Evolutionary conservation across 37 sponge, comb jelly and placozoan species (phyloP).

Genomic region (Lycopodina hypogea): DNA sequence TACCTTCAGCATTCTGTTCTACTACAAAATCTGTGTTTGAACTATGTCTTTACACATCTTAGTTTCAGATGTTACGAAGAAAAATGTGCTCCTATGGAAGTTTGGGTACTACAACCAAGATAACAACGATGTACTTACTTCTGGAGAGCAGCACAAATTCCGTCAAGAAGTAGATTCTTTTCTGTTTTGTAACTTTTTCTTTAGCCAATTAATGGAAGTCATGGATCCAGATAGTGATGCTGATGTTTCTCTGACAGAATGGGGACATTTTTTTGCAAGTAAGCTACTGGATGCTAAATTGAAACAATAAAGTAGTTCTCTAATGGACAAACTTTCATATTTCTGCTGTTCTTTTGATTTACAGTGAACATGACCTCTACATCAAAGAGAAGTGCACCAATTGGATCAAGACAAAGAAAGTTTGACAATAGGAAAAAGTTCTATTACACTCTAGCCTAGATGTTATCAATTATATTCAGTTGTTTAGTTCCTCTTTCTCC

Average conservation of each 20-base stretch:
- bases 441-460: background rate
- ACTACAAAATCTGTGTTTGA: too few species aligned
- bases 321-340: too few species aligned
- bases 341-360: too few species aligned
- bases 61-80: background rate
- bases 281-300: background rate
- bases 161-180: constrained; percentile 7
- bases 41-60: too few species aligned
- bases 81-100: constrained; percentile 8
- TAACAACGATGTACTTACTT: constrained; percentile 1
- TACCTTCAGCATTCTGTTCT: background rate
- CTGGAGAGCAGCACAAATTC: background rate
- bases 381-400: too few species aligned
- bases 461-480: too few species aligned
- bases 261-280: constrained; percentile 19
- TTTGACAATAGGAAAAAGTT: background rate
- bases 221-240: constrained; percentile 3
- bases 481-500: too few species aligned
- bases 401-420: background rate
- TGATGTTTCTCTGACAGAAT: constrained; percentile 8
- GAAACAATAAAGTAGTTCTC: background rate
- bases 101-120: constrained; percentile 21
- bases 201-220: constrained; percentile 20
- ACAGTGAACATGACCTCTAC: too few species aligned
- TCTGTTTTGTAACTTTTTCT: constrained; percentile 8